These are phyloP conservation scores for Sylvilagus bachmani DNA, from an alignment of 2,113 vertebrate genomes.

Conservation along the genomic window DNA sequence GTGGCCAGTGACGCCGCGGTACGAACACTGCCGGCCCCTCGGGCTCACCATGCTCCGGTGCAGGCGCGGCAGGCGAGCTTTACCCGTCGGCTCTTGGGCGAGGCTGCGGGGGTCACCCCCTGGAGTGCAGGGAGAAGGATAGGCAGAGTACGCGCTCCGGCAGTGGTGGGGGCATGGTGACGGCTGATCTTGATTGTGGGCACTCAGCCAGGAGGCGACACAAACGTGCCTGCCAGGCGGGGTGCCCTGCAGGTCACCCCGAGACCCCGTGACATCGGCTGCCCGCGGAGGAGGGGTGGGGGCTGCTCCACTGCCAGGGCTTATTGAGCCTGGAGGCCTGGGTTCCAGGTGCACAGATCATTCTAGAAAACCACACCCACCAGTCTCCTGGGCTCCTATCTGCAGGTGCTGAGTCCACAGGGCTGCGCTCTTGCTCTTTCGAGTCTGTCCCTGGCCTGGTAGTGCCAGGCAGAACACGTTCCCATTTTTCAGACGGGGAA, in stretches of 20 bases:
- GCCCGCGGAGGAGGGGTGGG: not conserved
- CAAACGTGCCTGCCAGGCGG: not conserved
- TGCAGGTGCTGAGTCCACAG: not conserved
- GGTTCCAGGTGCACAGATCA: not conserved
- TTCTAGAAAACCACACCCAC: not conserved
- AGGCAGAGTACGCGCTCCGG: too few relatives aligned
- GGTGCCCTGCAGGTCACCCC: not conserved
- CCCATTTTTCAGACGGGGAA: not conserved
- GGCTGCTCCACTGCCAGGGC: not conserved
- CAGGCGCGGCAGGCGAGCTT: too few relatives aligned
- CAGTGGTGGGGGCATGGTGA: too few relatives aligned
- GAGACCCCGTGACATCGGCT: not conserved
- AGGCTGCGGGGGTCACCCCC: too few relatives aligned
- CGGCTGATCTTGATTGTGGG: too few relatives aligned
- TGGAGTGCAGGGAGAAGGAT: too few relatives aligned
- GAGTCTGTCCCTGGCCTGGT: too few relatives aligned
- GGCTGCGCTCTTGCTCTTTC: not conserved
- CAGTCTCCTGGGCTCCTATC: accelerated
- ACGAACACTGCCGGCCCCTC: not conserved
- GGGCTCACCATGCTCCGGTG: too few relatives aligned
- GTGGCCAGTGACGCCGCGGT: constrained; percentile 23
- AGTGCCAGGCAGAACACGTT: not conserved
- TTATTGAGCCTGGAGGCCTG: not conserved
- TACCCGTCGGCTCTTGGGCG: too few relatives aligned
- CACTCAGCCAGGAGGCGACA: not conserved